These are phyloP conservation scores for Solea senegalensis DNA, from an alignment of 2,113 vertebrate genomes.

Conservation along the genomic window DNA sequence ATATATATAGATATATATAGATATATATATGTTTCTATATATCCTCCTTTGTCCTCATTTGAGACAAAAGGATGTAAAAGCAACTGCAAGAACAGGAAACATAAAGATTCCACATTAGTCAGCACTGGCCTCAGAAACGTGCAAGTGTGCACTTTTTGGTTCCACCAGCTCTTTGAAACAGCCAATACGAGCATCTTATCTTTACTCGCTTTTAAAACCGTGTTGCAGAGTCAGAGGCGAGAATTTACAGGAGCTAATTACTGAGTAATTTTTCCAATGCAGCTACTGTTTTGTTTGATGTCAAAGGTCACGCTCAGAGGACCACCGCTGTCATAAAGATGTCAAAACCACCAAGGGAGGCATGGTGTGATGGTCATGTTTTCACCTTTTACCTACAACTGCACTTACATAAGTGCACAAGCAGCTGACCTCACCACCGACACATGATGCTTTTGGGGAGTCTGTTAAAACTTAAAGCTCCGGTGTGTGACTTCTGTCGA, in stretches of 20 bases:
- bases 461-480: neutral
- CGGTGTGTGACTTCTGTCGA: too few relatives aligned
- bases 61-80: slow-evolving; percentile 57
- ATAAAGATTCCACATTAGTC: slow-evolving; percentile 67
- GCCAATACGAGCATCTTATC: too few relatives aligned
- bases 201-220: too few relatives aligned
- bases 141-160: slow-evolving; percentile 23
- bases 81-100: slow-evolving; percentile 66
- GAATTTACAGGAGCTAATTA: slow-evolving; percentile 1
- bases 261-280: slow-evolving; percentile 8
- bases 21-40: too few relatives aligned
- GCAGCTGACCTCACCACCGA: neutral
- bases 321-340: slow-evolving; percentile 44
- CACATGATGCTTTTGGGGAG: slow-evolving; percentile 1
- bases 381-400: slow-evolving; percentile 44
- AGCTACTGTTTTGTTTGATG: neutral
- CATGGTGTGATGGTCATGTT: neutral
- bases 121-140: slow-evolving; percentile 55
- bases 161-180: too few relatives aligned
- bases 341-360: slow-evolving; percentile 10
- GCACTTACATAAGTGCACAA: slow-evolving; percentile 16
- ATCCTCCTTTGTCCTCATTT: too few relatives aligned
- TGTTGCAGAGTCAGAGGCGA: too few relatives aligned
- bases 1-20: too few relatives aligned
- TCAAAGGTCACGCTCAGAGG: slow-evolving; percentile 33